Evolutionary conservation across 2,888 invertebrate species (phyloP).

Genomic region (Blastobasis adustella): DNA sequence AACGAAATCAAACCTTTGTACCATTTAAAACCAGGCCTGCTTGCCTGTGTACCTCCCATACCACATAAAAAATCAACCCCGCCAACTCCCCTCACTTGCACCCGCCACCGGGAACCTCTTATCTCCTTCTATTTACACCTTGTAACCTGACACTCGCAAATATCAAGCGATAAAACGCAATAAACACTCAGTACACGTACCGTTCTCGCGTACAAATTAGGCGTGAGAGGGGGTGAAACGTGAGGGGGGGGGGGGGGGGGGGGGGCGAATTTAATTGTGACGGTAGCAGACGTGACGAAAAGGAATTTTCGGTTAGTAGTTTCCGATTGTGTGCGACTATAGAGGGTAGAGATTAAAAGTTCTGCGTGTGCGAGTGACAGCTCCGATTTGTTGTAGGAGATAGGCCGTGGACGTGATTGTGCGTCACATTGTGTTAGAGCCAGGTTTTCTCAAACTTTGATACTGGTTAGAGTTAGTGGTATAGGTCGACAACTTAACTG

Average conservation of each 20-base stretch:
- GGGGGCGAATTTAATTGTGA: constrained; percentile 19
- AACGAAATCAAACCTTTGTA: too few species aligned
- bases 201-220: constrained; percentile 31
- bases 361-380: too few species aligned
- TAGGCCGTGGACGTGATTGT: too few species aligned
- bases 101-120: constrained; percentile 1
- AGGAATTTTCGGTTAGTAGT: constrained; percentile 21
- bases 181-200: constrained; percentile 28
- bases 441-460: too few species aligned
- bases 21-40: too few species aligned
- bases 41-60: too few species aligned
- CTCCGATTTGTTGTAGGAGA: too few species aligned
- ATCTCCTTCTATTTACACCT: constrained; percentile 10
- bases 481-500: too few species aligned
- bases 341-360: too few species aligned
- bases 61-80: neutral
- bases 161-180: constrained; percentile 30
- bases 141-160: constrained; percentile 22
- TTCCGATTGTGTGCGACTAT: constrained; percentile 26
- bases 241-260: constrained; percentile 7
- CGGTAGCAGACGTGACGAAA: constrained; percentile 5
- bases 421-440: too few species aligned
- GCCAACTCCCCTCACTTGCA: constrained; percentile 3
- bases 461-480: too few species aligned
- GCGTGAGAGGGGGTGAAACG: constrained; percentile 19